Evolutionary conservation across 2,113 vertebrate genomes (phyloP).

Genomic region (Lophotis ruficrista): DNA sequence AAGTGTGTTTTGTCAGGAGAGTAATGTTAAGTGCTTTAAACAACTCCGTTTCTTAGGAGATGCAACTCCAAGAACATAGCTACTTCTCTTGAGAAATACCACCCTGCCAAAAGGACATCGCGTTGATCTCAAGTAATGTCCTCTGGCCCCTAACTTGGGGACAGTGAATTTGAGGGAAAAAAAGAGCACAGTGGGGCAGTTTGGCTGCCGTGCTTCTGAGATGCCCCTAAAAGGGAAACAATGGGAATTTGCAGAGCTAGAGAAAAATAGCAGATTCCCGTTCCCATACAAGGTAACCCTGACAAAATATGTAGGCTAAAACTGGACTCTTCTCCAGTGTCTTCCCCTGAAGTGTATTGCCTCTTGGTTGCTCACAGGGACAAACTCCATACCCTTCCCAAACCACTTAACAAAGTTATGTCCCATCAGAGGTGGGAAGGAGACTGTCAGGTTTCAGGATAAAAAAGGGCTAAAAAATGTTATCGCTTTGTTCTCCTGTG

Average conservation of each 20-base stretch:
- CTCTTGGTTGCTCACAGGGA: not conserved
- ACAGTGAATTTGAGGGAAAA: not conserved
- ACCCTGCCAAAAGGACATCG: not conserved
- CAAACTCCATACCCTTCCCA: not conserved
- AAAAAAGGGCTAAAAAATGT: not conserved
- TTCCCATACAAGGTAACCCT: not conserved
- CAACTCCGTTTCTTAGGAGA: constrained; percentile 25
- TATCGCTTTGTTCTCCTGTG: not conserved
- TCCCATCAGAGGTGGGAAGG: not conserved
- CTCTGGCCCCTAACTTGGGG: not conserved
- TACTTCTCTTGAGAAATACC: constrained; percentile 33
- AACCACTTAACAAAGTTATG: not conserved
- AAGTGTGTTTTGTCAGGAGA: constrained; percentile 43
- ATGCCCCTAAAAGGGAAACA: not conserved
- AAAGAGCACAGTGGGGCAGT: not conserved
- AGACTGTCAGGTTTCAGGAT: not conserved
- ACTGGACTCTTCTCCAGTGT: not conserved
- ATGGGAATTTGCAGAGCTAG: not conserved
- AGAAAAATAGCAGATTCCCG: not conserved
- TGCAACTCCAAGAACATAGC: constrained; percentile 15
- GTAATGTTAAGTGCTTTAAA: constrained; percentile 29
- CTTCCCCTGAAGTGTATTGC: not conserved
- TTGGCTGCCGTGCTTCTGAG: not conserved
- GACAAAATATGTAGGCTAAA: not conserved
- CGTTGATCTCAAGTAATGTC: not conserved